Evolutionary conservation across 1,140 invertebrate genomes (phyloP).

Genomic region (Ylistrum balloti): DNA sequence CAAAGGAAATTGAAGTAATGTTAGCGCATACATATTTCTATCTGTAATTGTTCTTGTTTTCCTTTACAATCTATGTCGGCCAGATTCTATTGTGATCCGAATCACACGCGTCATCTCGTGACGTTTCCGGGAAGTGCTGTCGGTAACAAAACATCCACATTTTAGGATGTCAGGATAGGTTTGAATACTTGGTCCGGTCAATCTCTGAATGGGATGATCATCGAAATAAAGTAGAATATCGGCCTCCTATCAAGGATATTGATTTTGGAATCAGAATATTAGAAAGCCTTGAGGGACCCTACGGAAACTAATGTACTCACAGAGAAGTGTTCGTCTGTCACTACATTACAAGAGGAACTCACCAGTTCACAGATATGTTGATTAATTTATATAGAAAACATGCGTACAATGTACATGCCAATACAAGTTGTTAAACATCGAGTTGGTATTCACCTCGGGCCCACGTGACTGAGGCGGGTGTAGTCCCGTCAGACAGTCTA

Average conservation of each 20-base stretch:
- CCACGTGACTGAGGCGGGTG: neutral
- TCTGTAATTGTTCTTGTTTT: neutral
- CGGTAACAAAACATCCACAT: neutral
- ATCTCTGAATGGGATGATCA: neutral
- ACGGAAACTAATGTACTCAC: neutral
- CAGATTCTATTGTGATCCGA: too few species aligned
- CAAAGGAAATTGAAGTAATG: too few species aligned
- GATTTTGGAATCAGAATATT: constrained; percentile 8
- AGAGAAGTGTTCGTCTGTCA: neutral
- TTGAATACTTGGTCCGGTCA: neutral
- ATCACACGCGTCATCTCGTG: neutral
- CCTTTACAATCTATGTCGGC: neutral
- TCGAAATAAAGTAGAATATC: neutral
- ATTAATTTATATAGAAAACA: constrained; percentile 29
- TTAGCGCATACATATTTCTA: too few species aligned
- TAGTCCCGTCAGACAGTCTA: neutral
- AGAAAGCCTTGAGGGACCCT: neutral
- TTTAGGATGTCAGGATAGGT: neutral
- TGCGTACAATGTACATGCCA: neutral
- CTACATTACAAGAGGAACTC: neutral
- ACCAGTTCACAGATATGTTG: constrained; percentile 26
- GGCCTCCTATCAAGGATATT: neutral
- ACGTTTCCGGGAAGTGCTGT: neutral
- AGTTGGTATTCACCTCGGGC: neutral
- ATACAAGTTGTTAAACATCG: neutral